Evolutionary conservation across 1,140 invertebrate genomes (phyloP), one percentile per base, ranked within the genome.

Genomic region (Helicoverpa zea): DNA sequence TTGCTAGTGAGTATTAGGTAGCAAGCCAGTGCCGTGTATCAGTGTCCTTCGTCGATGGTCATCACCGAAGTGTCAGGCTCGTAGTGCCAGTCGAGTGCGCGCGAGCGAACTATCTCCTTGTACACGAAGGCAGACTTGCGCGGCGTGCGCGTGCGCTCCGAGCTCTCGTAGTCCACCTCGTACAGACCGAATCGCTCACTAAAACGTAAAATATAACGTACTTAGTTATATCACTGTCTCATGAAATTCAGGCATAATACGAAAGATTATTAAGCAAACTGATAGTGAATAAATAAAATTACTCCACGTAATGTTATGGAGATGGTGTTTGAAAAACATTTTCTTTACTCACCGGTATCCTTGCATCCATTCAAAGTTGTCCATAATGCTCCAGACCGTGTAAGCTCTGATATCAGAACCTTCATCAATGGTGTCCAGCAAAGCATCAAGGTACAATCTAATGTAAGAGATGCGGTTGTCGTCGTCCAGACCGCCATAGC

Each of bases 111-210:
- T 3, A 97, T 92, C 58, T 96, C 84, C 74, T 95, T 94, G 79
- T 96, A 96, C 81, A 96, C 96, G 76, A 95, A 86, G 1, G 96
- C 95, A 13, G 97, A 98, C 52, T 96, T 95, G 89, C 98, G 98
- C 1, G 96, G 96, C 1, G 95, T 97, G 80, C 97, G 95, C 2
- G 95, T 95, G 81, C 96, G 95, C 3, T 96, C 87, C 0, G 96
- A 96, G 81, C 96, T 94, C 3, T 89, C 94, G 83, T 97, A 98
- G 88, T 98, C 96, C 2, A 98, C 97, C 47, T 96, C 95, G 86
- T 97, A 96, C 1, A 98, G 85, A 1, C 98, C 98, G 88, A 97
- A 98, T 66, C 68, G 51, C 35, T 54, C 68, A 51, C 68, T 72
- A 23, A 23, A 68, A 68, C 11, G 5, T 43, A 1, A 2, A 16